These are phyloP conservation scores for Xanthia togata DNA, from an alignment of 2,888 invertebrate species.

Conservation along the genomic window DNA sequence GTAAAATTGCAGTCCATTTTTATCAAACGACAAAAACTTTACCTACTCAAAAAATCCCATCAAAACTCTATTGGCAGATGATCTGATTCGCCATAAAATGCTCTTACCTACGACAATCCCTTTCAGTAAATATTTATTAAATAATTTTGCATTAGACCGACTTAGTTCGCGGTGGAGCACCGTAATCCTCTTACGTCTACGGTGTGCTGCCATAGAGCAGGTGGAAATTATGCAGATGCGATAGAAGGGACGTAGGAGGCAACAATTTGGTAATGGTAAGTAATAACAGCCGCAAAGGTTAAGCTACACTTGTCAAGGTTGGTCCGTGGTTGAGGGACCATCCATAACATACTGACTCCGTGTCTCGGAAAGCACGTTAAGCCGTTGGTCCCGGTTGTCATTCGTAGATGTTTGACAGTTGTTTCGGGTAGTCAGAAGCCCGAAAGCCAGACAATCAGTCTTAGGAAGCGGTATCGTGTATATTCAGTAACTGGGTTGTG, in stretches of 20 bases:
- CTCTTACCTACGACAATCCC: conserved; percentile 53
- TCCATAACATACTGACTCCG: background rate
- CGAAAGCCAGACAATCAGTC: background rate
- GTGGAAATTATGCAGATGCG: conserved; percentile 30
- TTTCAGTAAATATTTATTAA: conserved; percentile 76
- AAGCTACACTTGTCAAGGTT: background rate
- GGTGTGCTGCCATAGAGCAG: conserved; percentile 62
- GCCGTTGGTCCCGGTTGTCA: too few relatives aligned
- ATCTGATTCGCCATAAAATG: conserved; percentile 60
- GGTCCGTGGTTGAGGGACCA: background rate
- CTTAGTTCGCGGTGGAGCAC: conserved; percentile 72
- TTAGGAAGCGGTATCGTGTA: background rate
- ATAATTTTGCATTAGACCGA: conserved; percentile 75
- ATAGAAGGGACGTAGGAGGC: background rate
- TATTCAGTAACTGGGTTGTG: background rate
- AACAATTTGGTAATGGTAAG: background rate
- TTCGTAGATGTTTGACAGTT: too few relatives aligned
- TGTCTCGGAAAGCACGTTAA: too few relatives aligned
- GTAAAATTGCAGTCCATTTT: background rate
- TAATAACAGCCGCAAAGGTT: background rate
- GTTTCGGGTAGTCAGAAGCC: background rate
- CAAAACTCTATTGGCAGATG: conserved; percentile 50
- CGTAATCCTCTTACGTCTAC: conserved; percentile 77
- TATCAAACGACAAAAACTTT: conserved; percentile 5
- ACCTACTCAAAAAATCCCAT: conserved; percentile 12